Conservation (phyloP, 2,113 vertebrate genomes). For the Pedionomus torquatus region DNA sequence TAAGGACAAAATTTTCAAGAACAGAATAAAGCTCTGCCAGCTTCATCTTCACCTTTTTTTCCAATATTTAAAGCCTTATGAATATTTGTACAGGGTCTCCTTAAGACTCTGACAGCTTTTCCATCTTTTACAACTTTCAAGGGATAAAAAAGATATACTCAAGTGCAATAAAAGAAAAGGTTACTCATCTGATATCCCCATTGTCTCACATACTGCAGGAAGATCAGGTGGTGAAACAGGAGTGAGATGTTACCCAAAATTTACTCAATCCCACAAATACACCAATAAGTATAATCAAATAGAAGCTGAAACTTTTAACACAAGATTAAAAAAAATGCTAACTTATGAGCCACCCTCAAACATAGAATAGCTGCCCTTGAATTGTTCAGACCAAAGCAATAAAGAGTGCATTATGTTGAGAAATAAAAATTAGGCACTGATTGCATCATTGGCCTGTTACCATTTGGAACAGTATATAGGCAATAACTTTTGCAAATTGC, state of each 20-base stretch:
- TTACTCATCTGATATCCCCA: neutral
- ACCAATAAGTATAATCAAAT: neutral
- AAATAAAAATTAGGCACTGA: neutral
- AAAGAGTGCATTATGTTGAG: neutral
- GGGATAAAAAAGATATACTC: neutral
- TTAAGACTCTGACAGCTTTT: neutral
- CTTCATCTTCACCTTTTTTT: neutral
- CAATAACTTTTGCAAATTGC: neutral
- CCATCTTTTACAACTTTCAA: neutral
- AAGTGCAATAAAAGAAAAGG: neutral
- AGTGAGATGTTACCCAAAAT: neutral
- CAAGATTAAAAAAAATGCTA: neutral
- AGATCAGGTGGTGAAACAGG: neutral
- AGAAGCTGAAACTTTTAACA: neutral
- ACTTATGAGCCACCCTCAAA: neutral
- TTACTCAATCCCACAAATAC: neutral
- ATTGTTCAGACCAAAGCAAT: neutral
- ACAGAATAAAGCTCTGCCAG: neutral
- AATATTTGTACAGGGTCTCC: neutral
- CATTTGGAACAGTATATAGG: neutral
- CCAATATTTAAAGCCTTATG: neutral
- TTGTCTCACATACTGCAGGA: neutral
- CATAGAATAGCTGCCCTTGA: neutral
- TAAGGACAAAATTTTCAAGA: neutral
- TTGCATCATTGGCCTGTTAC: neutral